Percentiles rank a stretch among this genome's conserved stretches.
Conservation (phyloP, 2,888 invertebrate species). For the Parapristionchus giblindavisi region DNA sequence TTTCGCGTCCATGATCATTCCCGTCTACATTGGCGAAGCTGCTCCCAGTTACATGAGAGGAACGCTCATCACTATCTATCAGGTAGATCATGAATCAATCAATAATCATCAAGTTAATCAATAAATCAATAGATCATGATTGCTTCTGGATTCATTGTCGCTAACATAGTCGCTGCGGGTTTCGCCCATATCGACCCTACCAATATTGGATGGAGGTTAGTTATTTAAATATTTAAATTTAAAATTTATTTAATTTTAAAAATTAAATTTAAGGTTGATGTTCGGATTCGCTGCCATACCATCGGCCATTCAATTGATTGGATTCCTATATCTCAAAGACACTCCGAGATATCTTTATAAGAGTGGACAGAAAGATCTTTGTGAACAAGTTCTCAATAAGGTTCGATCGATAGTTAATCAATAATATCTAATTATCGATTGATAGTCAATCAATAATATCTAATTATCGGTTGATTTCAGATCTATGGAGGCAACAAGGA, state of each 20-base stretch:
- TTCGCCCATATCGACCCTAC: conserved; percentile 71
- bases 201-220: conserved; percentile 74
- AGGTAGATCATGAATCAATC: conserved; percentile 4
- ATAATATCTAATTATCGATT: neutral
- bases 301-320: conserved; percentile 46
- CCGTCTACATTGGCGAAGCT: conserved; percentile 75
- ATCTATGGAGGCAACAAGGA: conserved; percentile 58
- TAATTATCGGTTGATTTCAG: conserved; percentile 13
- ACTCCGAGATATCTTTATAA: conserved; percentile 69
- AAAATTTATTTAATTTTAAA: conserved; percentile 2
- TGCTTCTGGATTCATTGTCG: conserved; percentile 74
- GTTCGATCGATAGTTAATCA: neutral
- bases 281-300: conserved; percentile 73
- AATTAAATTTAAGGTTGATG: conserved; percentile 71
- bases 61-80: conserved; percentile 62
- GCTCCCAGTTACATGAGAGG: conserved; percentile 73
- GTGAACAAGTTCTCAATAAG: conserved; percentile 29
- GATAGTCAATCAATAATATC: neutral
- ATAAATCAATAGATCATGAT: conserved; percentile 72
- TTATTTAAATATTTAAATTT: neutral
- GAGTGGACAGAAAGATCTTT: conserved; percentile 27
- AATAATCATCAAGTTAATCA: neutral
- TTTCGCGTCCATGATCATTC: conserved; percentile 73
- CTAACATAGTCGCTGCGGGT: conserved; percentile 73
- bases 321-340: conserved; percentile 30